Base-by-base conservation (phyloP, 1,140 invertebrate species). In the Cherax quadricarinatus region DNA sequence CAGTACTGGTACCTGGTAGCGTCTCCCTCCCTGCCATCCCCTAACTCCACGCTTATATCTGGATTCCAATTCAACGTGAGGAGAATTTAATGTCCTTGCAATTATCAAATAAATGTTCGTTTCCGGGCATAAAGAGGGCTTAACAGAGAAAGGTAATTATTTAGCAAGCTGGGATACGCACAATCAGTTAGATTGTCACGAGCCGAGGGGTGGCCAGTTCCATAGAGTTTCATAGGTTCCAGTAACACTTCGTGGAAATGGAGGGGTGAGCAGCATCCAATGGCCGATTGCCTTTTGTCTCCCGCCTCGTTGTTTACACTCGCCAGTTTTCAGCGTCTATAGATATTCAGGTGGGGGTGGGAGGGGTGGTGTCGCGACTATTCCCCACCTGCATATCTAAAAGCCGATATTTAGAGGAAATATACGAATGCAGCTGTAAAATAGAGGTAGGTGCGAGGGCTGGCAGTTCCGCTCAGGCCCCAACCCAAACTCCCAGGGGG, bases 141-240 rank as follows among this genome's bases (percentile, higher is more conserved):
- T 91, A 91, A 91, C 90, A 91, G 90, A 91, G 90, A 86, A 87
- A 86, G 90, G 90, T 91, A 91, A 91, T 91, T 91, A 91, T 91
- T 91, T 91, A 91, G 90, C 90, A 91, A 91, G 90, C 90, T 91
- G 90, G 90, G 90, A 91, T 91, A 91, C 90, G 90, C 84, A 91
- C 90, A 91, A 91, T 91, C 90, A 91, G 78, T 73, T 60, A 91
- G 90, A 91, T 91, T 91, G 90, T 91, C 90, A 81, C 84, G 75
- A 53, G 78, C 24, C 41, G 90, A 91, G 90, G 30, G 90, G 84
- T 53, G 85, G 30, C 57, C 70, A 81, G 75, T 91, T 91, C 83
- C 84, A 81, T 86, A 91, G 90, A 86, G 84, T 91, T 91, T 87
- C 90, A 91, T 70, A 66, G 75, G 79, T 85, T 91, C 60, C 90